A percentile compares a stretch with the other conserved stretches of the same genome.
phyloP scores from a whole-genome alignment of 2,888 invertebrate genomes.

The Nomada flava region DNA sequence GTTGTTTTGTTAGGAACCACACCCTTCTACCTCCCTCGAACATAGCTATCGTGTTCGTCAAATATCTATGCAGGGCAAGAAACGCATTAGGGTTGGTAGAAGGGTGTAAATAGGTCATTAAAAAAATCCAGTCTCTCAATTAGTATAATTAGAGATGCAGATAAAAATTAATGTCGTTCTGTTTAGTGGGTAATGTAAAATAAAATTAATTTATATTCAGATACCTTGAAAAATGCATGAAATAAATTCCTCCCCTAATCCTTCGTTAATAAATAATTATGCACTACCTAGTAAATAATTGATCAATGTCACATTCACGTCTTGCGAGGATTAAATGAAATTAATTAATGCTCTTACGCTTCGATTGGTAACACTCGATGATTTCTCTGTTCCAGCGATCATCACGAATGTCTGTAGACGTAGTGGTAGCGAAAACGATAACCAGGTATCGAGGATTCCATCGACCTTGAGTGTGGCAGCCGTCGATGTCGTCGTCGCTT shows the following conservation, averaged over 20 bases:
- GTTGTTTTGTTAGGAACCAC: constrained; percentile 1
- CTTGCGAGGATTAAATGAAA: too few relatives aligned
- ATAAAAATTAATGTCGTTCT: background rate
- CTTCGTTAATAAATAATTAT: too few relatives aligned
- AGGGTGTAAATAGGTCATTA: background rate
- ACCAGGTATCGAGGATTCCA: constrained; percentile 83
- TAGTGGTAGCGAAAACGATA: constrained; percentile 70
- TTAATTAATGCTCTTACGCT: too few relatives aligned
- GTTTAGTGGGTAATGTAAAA: too few relatives aligned
- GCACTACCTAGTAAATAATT: too few relatives aligned
- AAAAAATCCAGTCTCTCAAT: constrained; percentile 19
- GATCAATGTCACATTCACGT: too few relatives aligned
- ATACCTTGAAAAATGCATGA: too few relatives aligned
- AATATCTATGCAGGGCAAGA: background rate
- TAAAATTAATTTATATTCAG: too few relatives aligned
- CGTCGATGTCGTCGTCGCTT: constrained; percentile 81
- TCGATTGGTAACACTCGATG: background rate
- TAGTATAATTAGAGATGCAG: constrained; percentile 17
- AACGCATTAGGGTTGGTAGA: background rate
- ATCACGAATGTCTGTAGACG: constrained; percentile 76
- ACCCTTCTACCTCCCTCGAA: background rate
- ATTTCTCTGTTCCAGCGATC: constrained; percentile 68
- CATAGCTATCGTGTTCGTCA: background rate
- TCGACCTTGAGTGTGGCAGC: constrained; percentile 84
- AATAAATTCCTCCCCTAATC: too few relatives aligned